These are phyloP conservation scores for Hyposmocoma kahamanoa DNA, from an alignment of 1,140 invertebrate genomes.

Conservation along the genomic window DNA sequence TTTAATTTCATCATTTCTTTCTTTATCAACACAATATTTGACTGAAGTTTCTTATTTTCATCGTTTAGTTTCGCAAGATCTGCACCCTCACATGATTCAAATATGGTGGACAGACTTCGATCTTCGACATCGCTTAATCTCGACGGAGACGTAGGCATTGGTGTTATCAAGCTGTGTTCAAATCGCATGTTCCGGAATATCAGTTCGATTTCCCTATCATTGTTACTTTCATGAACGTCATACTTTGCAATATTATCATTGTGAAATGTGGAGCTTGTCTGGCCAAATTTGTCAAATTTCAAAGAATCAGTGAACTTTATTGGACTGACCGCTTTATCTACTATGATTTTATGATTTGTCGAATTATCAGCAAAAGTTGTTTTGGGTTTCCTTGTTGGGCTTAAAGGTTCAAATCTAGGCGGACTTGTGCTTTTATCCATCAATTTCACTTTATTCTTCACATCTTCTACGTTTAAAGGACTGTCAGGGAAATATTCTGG, in stretches of 20 bases:
- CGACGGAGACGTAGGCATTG: slow-evolving; percentile 42
- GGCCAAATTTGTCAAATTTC: no score
- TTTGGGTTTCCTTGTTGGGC: neutral
- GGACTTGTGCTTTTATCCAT: slow-evolving; percentile 24
- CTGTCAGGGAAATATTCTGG: slow-evolving; percentile 42
- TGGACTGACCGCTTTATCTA: slow-evolving; percentile 20
- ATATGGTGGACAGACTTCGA: no score
- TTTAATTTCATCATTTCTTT: no score
- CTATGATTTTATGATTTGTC: neutral
- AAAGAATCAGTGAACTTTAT: slow-evolving; percentile 8
- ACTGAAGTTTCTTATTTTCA: no score
- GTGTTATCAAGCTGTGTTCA: slow-evolving; percentile 31
- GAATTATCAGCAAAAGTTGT: neutral
- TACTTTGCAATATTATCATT: no score
- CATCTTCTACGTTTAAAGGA: slow-evolving; percentile 13
- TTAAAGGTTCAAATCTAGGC: neutral
- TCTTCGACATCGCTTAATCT: no score
- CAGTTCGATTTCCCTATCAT: slow-evolving; percentile 47
- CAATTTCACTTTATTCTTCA: slow-evolving; percentile 13
- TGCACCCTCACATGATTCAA: no score
- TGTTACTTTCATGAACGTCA: no score
- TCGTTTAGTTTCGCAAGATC: no score
- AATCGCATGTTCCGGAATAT: slow-evolving; percentile 51
- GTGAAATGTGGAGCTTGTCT: no score
- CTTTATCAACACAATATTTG: no score